Conservation (phyloP, 2,888 invertebrate genomes). For the Eristalis pertinax region DNA sequence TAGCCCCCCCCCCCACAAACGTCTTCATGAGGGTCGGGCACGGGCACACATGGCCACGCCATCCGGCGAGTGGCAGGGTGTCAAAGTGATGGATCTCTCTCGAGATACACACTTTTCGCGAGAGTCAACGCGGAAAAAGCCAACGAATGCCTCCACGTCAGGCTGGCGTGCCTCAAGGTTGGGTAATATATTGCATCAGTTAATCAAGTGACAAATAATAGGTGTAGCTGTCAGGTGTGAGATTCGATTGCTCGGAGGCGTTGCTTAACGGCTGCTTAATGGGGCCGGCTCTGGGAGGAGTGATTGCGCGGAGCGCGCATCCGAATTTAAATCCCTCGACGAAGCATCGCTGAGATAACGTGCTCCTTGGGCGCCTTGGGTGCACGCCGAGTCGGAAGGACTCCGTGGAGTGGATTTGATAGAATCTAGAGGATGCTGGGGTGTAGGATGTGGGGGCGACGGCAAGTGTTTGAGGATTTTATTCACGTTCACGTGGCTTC, state of each 20-base stretch:
- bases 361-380: neutral
- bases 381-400: slow-evolving; percentile 40
- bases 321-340: slow-evolving; percentile 27
- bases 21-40: slow-evolving; percentile 57
- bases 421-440: slow-evolving; percentile 42
- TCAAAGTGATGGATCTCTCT: slow-evolving; percentile 66
- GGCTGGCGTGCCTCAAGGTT: slow-evolving; percentile 35
- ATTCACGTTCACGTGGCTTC: slow-evolving; percentile 27
- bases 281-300: neutral
- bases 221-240: slow-evolving; percentile 47
- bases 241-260: slow-evolving; percentile 34
- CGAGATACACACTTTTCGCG: neutral
- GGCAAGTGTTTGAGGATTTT: slow-evolving; percentile 43
- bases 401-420: slow-evolving; percentile 48
- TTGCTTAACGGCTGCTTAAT: slow-evolving; percentile 50
- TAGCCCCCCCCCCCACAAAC: slow-evolving; percentile 17
- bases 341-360: neutral
- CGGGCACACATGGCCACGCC: slow-evolving; percentile 1
- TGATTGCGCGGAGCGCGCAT: slow-evolving; percentile 15
- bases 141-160: neutral
- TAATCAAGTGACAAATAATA: slow-evolving; percentile 61
- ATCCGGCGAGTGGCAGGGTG: slow-evolving; percentile 54
- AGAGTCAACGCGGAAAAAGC: neutral
- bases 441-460: neutral
- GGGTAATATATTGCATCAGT: slow-evolving; percentile 46